phyloP scores from a whole-genome alignment of 1,140 invertebrate species.

The Drosophila pruinosa region DNA sequence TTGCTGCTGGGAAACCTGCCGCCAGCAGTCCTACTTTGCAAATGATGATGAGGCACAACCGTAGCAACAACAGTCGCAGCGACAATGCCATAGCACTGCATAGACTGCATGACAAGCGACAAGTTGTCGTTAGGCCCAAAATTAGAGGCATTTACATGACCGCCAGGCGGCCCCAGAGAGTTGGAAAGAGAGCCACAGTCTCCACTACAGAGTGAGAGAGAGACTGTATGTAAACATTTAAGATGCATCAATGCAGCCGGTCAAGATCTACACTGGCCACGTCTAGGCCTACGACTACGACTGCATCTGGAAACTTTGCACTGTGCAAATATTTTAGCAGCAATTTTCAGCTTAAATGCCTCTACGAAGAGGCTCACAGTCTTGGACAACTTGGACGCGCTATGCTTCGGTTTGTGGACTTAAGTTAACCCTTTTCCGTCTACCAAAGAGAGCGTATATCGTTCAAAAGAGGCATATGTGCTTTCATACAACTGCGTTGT shows the following conservation, averaged over 20 bases:
- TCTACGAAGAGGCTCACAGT: conserved; percentile 50
- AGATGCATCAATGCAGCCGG: conserved; percentile 72
- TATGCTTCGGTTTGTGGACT: not conserved
- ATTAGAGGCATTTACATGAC: conserved; percentile 77
- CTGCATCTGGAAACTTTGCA: conserved; percentile 30
- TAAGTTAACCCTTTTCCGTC: conserved; percentile 7
- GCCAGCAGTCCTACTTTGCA: conserved; percentile 57
- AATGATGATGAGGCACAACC: conserved; percentile 71
- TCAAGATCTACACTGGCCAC: conserved; percentile 42
- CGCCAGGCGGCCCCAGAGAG: conserved; percentile 32
- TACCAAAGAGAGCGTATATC: not conserved
- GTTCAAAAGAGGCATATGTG: not conserved
- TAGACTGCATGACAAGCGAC: conserved; percentile 68
- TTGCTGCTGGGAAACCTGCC: conserved; percentile 42
- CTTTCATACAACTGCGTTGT: not conserved
- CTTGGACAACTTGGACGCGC: conserved; percentile 6
- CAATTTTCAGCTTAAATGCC: conserved; percentile 79
- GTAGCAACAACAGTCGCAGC: conserved; percentile 6
- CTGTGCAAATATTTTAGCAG: conserved; percentile 74
- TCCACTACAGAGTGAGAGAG: conserved; percentile 1
- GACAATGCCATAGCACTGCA: conserved; percentile 23
- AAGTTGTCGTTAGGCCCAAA: conserved; percentile 78
- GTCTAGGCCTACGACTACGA: not conserved
- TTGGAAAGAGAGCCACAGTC: not conserved
- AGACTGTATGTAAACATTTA: conserved; percentile 61